Evolutionary conservation across 2,888 invertebrate genomes (phyloP).

Genomic region (Nephrotoma guestfalica): DNA sequence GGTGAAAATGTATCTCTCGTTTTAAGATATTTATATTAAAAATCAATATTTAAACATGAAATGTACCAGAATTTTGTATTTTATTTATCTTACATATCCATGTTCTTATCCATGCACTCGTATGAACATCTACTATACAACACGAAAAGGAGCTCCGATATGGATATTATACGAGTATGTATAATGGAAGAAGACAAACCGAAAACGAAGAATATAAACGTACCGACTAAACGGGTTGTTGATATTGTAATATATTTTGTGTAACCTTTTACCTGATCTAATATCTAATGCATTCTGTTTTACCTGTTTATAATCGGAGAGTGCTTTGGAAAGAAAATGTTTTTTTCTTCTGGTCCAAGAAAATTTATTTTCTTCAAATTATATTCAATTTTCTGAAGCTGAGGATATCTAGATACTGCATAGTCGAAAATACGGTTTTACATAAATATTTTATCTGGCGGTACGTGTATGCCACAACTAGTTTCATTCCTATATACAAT

Average conservation of each 20-base stretch:
- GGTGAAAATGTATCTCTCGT: neutral
- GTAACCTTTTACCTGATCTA: neutral
- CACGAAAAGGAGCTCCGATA: neutral
- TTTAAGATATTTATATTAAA: neutral
- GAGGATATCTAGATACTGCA: neutral
- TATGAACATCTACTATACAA: neutral
- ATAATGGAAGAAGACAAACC: neutral
- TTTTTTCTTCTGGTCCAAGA: neutral
- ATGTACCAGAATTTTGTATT: neutral
- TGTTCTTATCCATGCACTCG: neutral
- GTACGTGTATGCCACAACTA: neutral
- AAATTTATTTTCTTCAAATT: neutral
- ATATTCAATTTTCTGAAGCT: neutral
- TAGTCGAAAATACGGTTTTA: neutral
- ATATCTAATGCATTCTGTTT: neutral
- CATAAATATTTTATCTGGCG: neutral
- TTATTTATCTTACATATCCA: neutral
- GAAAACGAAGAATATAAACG: neutral
- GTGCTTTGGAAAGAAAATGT: neutral
- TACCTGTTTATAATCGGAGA: neutral
- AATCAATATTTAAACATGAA: neutral
- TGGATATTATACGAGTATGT: neutral
- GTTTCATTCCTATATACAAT: no score
- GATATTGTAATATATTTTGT: neutral
- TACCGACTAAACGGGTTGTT: neutral